Evolutionary conservation across 2,888 invertebrate species (phyloP).

Genomic region (Atethmia centrago): DNA sequence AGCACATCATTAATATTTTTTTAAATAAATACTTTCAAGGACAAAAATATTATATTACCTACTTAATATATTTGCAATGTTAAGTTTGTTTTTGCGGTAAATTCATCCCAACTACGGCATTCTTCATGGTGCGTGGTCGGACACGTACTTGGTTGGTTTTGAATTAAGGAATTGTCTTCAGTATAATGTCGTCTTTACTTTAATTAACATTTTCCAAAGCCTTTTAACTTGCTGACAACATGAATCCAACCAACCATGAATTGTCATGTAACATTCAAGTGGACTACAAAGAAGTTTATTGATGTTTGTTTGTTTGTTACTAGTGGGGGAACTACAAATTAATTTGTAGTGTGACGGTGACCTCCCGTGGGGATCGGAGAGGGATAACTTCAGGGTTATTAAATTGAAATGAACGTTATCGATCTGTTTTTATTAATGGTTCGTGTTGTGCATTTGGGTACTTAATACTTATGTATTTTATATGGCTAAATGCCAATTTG

Average conservation of each 20-base stretch:
- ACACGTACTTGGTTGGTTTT: too few species aligned
- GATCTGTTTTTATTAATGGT: slow-evolving; percentile 39
- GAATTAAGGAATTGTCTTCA: too few species aligned
- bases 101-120: too few species aligned
- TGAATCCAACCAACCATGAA: neutral
- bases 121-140: too few species aligned
- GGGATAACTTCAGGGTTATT: slow-evolving; percentile 42
- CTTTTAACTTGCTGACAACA: neutral
- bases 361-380: slow-evolving; percentile 10
- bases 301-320: slow-evolving; percentile 43
- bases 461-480: too few species aligned
- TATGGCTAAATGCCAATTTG: too few species aligned
- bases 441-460: slow-evolving; percentile 19
- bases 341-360: slow-evolving; percentile 39
- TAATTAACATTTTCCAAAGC: neutral
- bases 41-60: too few species aligned
- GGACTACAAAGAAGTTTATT: slow-evolving; percentile 43
- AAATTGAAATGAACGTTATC: slow-evolving; percentile 51
- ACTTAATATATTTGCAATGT: too few species aligned
- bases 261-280: slow-evolving; percentile 41
- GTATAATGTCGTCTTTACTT: too few species aligned
- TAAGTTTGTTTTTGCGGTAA: too few species aligned
- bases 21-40: too few species aligned
- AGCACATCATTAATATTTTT: too few species aligned
- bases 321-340: slow-evolving; percentile 51